phyloP scores from a whole-genome alignment of 2,113 vertebrate genomes.

The Orcinus orca region DNA sequence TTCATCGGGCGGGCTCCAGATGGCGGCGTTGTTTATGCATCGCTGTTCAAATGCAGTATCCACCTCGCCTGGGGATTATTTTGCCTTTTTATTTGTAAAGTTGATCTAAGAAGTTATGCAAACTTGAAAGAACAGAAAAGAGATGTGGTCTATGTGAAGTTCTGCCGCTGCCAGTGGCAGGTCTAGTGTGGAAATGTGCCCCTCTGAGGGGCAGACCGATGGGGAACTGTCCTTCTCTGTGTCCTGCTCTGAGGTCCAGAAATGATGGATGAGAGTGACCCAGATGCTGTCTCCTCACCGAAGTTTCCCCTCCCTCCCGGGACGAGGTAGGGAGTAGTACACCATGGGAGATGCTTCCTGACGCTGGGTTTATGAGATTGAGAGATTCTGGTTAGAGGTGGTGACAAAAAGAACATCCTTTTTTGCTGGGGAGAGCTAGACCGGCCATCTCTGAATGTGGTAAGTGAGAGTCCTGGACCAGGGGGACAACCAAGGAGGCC shows the following conservation, averaged over 20 bases:
- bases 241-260: background rate
- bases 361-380: background rate
- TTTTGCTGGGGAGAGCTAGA: fast-evolving
- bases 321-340: fast-evolving
- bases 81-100: background rate
- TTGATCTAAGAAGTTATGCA: background rate
- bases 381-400: background rate
- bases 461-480: too few relatives aligned
- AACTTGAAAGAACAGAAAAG: background rate
- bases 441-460: background rate
- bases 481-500: background rate
- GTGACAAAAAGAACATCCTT: background rate
- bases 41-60: background rate
- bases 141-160: background rate
- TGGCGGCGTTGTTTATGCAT: fast-evolving
- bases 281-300: background rate
- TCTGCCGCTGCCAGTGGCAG: background rate
- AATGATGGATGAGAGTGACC: fast-evolving
- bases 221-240: background rate
- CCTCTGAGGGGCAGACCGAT: background rate
- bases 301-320: background rate
- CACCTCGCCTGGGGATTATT: fast-evolving
- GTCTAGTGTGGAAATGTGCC: background rate
- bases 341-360: background rate
- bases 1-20: fast-evolving